Evolutionary conservation across 2,888 invertebrate species (phyloP).

Genomic region (Papilio elwesi): DNA sequence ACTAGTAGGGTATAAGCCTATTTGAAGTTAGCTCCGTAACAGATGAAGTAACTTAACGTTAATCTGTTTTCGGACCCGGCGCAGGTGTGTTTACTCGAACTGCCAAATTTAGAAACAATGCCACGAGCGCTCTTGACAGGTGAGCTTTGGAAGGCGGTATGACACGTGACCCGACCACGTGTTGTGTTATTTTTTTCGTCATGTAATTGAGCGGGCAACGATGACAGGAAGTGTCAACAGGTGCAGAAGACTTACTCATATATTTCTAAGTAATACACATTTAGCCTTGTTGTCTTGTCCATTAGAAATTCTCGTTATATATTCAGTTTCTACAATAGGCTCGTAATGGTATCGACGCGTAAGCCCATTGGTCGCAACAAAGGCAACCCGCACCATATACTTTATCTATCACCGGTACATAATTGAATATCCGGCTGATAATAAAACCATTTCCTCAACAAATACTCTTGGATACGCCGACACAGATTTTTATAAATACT

Average conservation of each 20-base stretch:
- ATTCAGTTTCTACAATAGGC: background rate
- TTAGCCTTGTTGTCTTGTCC: conserved; percentile 47
- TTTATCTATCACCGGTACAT: conserved; percentile 69
- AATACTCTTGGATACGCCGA: conserved; percentile 43
- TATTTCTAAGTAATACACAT: conserved; percentile 37
- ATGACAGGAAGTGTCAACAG: conserved; percentile 57
- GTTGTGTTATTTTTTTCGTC: conserved; percentile 59
- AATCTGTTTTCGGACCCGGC: background rate
- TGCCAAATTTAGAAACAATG: conserved; percentile 27
- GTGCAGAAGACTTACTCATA: conserved; percentile 44
- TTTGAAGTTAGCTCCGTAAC: too few species aligned
- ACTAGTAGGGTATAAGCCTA: too few species aligned
- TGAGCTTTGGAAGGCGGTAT: conserved; percentile 20
- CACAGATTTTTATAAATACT: conserved; percentile 37
- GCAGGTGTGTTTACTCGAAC: conserved; percentile 25
- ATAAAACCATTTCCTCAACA: conserved; percentile 75
- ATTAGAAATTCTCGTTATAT: conserved; percentile 51
- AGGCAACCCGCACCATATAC: conserved; percentile 70
- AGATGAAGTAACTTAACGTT: too few species aligned
- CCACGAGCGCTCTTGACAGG: conserved; percentile 32
- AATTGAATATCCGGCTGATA: conserved; percentile 83
- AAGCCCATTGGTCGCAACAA: conserved; percentile 54
- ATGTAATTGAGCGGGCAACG: conserved; percentile 46
- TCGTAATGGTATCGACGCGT: conserved; percentile 6
- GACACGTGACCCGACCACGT: conserved; percentile 33